Conservation (phyloP, 30 jellyfish, hydroid and myxozoan genomes). For the Nemopilema nomurai region DNA sequence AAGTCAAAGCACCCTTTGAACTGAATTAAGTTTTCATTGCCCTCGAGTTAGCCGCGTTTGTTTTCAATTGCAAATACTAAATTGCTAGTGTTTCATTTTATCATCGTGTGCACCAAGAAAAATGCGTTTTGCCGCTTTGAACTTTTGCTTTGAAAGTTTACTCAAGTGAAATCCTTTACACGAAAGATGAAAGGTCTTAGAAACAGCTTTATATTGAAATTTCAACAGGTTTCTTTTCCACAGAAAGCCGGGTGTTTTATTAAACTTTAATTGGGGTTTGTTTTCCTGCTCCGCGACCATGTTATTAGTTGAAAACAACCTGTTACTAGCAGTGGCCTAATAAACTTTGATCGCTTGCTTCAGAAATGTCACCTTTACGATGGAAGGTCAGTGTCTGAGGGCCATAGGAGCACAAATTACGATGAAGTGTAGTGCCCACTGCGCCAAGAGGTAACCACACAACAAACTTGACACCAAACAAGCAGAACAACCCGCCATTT, state of each 20-base stretch:
- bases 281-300: background rate
- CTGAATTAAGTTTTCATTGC: background rate
- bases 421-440: background rate
- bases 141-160: too few relatives aligned
- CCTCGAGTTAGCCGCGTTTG: background rate
- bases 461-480: too few relatives aligned
- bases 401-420: background rate
- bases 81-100: background rate
- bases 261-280: too few relatives aligned
- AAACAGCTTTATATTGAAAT: too few relatives aligned
- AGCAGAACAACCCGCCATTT: too few relatives aligned
- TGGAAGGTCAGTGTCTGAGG: background rate
- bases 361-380: background rate
- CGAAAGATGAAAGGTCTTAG: too few relatives aligned
- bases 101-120: too few relatives aligned
- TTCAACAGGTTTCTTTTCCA: background rate
- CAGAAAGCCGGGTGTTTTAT: background rate
- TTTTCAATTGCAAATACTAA: background rate
- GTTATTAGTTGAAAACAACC: background rate
- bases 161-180: too few relatives aligned
- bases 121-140: too few relatives aligned
- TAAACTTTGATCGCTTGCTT: constrained; percentile 5
- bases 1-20: constrained; percentile 9
- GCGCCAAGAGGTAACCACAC: background rate
- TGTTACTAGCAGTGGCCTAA: background rate